Evolutionary conservation across 2,888 invertebrate species (phyloP).

Genomic region (Ichneumon xanthorius): DNA sequence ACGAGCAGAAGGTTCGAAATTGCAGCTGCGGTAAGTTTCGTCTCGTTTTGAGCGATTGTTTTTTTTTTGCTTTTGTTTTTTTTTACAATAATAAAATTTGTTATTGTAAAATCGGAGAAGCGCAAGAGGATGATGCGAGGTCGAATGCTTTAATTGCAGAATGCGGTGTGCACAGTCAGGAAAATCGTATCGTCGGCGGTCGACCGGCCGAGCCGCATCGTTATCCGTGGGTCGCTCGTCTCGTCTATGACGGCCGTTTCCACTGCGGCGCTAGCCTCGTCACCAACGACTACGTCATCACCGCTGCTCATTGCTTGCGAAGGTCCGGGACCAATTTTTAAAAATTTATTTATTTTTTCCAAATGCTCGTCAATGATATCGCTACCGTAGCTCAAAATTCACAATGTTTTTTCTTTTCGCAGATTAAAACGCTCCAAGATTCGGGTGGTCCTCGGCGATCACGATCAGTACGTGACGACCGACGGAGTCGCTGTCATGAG

Average conservation of each 20-base stretch:
- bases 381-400: background rate
- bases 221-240: conserved; percentile 94
- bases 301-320: conserved; percentile 94
- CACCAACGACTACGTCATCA: conserved; percentile 93
- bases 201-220: conserved; percentile 92
- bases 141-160: conserved; percentile 85
- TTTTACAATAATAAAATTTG: conserved; percentile 2
- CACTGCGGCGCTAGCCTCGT: conserved; percentile 95
- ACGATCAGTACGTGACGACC: conserved; percentile 92
- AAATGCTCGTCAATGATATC: background rate
- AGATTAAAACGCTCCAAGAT: conserved; percentile 93
- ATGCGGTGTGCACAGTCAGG: conserved; percentile 93
- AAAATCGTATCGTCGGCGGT: conserved; percentile 95
- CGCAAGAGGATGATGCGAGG: background rate
- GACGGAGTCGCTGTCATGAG: conserved; percentile 93
- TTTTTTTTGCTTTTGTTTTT: conserved; percentile 3
- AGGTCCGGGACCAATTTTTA: conserved; percentile 86
- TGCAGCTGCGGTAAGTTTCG: conserved; percentile 90
- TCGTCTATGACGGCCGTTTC: conserved; percentile 95
- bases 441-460: conserved; percentile 93
- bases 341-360: background rate
- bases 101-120: background rate
- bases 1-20: conserved; percentile 87
- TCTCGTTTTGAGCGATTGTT: background rate
- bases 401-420: conserved; percentile 61